These are phyloP conservation scores for Pandemis heparana DNA, from an alignment of 2,888 invertebrate genomes.

Conservation along the genomic window DNA sequence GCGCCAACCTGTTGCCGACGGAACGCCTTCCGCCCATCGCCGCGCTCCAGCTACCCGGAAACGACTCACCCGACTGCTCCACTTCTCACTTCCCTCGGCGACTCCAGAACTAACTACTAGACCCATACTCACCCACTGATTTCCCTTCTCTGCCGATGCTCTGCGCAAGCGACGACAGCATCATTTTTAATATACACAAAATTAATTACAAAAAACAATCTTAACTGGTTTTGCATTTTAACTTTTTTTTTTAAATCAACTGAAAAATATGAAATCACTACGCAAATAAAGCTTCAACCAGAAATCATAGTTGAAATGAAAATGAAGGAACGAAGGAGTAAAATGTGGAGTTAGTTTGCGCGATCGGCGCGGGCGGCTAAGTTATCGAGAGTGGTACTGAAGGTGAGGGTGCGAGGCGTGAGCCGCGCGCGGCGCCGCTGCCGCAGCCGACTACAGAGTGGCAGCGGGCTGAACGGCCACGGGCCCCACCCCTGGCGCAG, in stretches of 20 bases:
- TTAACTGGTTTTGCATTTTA: conserved; percentile 52
- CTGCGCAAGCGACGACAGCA: conserved; percentile 46
- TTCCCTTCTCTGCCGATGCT: neutral
- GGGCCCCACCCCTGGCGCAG: conserved; percentile 83
- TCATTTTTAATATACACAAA: conserved; percentile 66
- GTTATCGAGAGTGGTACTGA: conserved; percentile 59
- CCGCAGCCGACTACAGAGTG: conserved; percentile 82
- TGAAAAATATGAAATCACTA: conserved; percentile 66
- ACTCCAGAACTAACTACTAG: conserved; percentile 41
- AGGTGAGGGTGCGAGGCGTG: conserved; percentile 57
- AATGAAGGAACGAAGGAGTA: conserved; percentile 69
- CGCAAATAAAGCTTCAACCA: conserved; percentile 62
- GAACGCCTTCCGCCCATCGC: conserved; percentile 84
- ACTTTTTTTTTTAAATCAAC: conserved; percentile 53
- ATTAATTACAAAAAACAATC: conserved; percentile 67
- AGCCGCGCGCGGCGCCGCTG: conserved; percentile 71
- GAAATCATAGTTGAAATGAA: conserved; percentile 59
- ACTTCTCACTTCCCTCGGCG: conserved; percentile 33
- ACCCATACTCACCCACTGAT: conserved; percentile 54
- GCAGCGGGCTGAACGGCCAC: conserved; percentile 73
- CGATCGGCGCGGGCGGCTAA: conserved; percentile 72
- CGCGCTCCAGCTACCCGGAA: conserved; percentile 48
- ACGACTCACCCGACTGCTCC: conserved; percentile 46
- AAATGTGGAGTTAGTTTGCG: conserved; percentile 60
- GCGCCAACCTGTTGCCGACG: conserved; percentile 81